Evolutionary conservation across 2,797 vertebrate species (phyloP).

Genomic region (Rhadinocentrus ornatus): DNA sequence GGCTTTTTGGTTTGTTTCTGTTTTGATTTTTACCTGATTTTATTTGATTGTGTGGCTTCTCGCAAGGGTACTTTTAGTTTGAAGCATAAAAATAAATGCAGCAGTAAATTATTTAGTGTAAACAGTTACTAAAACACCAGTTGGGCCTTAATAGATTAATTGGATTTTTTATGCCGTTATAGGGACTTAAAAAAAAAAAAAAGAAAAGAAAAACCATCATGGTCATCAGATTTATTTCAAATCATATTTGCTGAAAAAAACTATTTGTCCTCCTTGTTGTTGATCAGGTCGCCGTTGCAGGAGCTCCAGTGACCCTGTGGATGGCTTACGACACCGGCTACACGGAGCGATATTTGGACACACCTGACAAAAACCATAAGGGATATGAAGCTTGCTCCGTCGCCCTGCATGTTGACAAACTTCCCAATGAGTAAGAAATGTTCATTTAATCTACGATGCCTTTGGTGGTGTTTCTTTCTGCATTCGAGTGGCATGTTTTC

Average conservation of each 20-base stretch:
- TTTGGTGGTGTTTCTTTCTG: background rate
- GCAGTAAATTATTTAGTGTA: background rate
- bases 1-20: background rate
- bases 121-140: background rate
- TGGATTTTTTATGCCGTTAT: background rate
- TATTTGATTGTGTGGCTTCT: too few relatives aligned
- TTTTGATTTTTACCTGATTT: background rate
- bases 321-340: slow-evolving; percentile 97
- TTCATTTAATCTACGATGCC: background rate
- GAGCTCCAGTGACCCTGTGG: slow-evolving; percentile 95
- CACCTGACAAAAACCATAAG: slow-evolving; percentile 92
- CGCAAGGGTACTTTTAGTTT: background rate
- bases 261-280: slow-evolving; percentile 20
- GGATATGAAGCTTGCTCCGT: slow-evolving; percentile 95
- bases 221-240: background rate
- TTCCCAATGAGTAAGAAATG: slow-evolving; percentile 89
- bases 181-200: background rate
- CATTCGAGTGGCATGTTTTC: background rate
- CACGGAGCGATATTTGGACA: slow-evolving; percentile 95
- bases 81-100: background rate
- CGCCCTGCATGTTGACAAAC: slow-evolving; percentile 93
- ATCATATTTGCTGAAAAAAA: background rate
- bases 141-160: background rate
- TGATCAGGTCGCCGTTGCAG: slow-evolving; percentile 91
- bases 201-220: background rate